These are phyloP conservation scores for Apomyelois bistriatella DNA, from an alignment of 2,888 invertebrate species.

Conservation along the genomic window DNA sequence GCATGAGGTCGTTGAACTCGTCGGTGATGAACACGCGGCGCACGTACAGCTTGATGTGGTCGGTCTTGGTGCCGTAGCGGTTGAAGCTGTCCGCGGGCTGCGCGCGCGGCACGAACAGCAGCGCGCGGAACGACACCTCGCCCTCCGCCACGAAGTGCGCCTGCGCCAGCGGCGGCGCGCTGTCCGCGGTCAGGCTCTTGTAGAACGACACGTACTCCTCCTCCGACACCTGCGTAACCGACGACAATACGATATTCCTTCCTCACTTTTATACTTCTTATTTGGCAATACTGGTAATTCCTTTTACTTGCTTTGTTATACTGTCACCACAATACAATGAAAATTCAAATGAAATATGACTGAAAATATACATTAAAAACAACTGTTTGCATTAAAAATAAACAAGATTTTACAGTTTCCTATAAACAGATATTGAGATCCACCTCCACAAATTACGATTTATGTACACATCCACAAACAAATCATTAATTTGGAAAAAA, in stretches of 20 bases:
- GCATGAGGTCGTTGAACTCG: slow-evolving; percentile 99
- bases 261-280: no score
- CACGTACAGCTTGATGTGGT: slow-evolving; percentile 98
- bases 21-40: slow-evolving; percentile 99
- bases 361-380: no score
- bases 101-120: slow-evolving; percentile 94
- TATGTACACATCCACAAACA: no score
- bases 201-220: slow-evolving; percentile 97
- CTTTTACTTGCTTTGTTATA: no score
- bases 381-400: no score
- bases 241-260: not conserved
- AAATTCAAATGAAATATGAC: no score
- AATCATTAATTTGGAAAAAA: no score
- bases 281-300: no score
- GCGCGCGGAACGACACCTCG: slow-evolving; percentile 98
- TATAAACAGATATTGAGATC: no score
- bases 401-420: no score
- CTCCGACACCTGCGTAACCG: slow-evolving; percentile 82
- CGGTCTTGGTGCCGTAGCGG: slow-evolving; percentile 95
- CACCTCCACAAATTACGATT: no score
- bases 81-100: slow-evolving; percentile 97
- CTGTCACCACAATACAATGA: no score
- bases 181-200: slow-evolving; percentile 95
- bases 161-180: slow-evolving; percentile 85
- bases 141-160: slow-evolving; percentile 99